Conservation (phyloP, 2,888 invertebrate genomes). For the Cheilosia scutellata region DNA sequence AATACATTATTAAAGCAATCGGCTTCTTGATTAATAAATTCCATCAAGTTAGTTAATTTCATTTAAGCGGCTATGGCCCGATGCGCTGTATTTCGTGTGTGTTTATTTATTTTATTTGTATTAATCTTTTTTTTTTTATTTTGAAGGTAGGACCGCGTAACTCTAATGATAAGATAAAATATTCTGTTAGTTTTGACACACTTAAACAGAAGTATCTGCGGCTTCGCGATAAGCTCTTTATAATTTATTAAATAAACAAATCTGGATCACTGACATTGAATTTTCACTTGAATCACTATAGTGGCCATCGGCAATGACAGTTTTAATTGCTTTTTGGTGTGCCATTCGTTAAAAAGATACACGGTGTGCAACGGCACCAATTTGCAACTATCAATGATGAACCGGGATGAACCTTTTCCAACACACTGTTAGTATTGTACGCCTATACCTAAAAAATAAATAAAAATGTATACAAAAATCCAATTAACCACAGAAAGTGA, state of each 20-base stretch:
- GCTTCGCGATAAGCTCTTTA: not conserved
- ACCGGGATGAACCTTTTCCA: not conserved
- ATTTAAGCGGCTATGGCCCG: not conserved
- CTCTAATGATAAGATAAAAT: not conserved
- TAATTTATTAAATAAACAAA: slow-evolving; percentile 19
- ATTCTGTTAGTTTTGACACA: slow-evolving; percentile 1
- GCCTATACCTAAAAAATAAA: slow-evolving; percentile 16
- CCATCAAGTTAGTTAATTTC: slow-evolving; percentile 7
- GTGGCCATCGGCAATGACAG: slow-evolving; percentile 15
- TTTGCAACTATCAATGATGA: not conserved
- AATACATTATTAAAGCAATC: slow-evolving; percentile 42
- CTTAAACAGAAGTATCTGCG: not conserved
- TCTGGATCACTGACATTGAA: not conserved
- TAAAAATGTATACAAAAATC: not conserved
- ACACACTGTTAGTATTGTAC: not conserved
- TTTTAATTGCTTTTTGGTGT: slow-evolving; percentile 10
- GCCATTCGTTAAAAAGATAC: not conserved
- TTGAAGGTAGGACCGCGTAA: not conserved
- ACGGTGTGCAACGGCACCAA: too few relatives aligned
- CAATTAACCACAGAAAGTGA: slow-evolving; percentile 2
- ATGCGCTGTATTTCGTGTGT: not conserved
- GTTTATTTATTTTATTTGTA: not conserved
- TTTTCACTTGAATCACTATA: not conserved
- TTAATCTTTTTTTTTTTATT: too few relatives aligned
- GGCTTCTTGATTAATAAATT: not conserved